These are phyloP conservation scores for Dascillus cervinus DNA, from an alignment of 2,888 invertebrate genomes.

Conservation along the genomic window DNA sequence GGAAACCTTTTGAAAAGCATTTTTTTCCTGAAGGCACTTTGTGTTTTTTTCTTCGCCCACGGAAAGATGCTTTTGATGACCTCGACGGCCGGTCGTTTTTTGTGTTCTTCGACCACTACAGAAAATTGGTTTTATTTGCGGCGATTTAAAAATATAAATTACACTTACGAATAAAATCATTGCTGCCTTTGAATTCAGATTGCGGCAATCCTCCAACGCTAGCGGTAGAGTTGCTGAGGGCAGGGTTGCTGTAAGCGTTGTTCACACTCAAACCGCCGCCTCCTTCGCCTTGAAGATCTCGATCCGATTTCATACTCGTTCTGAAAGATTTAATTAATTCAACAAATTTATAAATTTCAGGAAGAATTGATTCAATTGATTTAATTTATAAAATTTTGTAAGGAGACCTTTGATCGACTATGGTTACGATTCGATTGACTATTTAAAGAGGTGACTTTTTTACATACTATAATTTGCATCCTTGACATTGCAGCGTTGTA, in stretches of 20 bases:
- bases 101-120: conserved; percentile 26
- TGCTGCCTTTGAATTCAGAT: conserved; percentile 49
- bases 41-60: conserved; percentile 43
- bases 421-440: no score
- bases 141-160: conserved; percentile 1
- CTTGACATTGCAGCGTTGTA: no score
- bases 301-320: conserved; percentile 17
- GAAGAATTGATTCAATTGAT: no score
- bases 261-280: conserved; percentile 25
- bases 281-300: conserved; percentile 24
- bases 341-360: no score
- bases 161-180: conserved; percentile 51
- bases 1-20: conserved; percentile 68
- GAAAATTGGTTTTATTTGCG: conserved; percentile 1
- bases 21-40: conserved; percentile 55
- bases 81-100: conserved; percentile 17
- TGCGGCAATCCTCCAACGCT: conserved; percentile 31
- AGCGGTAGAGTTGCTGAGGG: conserved; percentile 33
- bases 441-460: no score
- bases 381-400: no score
- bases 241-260: conserved; percentile 42
- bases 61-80: conserved; percentile 24
- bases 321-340: no score
- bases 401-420: no score
- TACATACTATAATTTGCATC: no score